A percentile compares a stretch with the other conserved stretches of the same genome.
These are phyloP conservation scores for Metridium senile DNA, from an alignment of 92 coral and sea anemone genomes.

Conservation along the genomic window DNA sequence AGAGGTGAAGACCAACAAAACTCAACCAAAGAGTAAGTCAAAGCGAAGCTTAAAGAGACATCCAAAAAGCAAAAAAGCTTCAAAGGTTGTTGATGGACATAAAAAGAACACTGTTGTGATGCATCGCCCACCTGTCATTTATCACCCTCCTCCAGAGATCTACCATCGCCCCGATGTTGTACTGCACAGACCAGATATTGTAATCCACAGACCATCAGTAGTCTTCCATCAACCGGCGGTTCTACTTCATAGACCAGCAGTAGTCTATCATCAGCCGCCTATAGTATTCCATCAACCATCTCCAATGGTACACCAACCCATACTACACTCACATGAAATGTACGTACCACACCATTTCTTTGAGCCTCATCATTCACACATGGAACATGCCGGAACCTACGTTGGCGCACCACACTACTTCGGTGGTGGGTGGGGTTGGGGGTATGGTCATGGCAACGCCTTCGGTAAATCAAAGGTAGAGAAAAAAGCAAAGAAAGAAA, in stretches of 20 bases:
- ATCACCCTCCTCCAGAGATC: slow-evolving; percentile 96
- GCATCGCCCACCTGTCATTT: slow-evolving; percentile 92
- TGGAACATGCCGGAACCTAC: slow-evolving; percentile 64
- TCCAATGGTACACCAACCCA: slow-evolving; percentile 88
- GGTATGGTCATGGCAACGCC: slow-evolving; percentile 64
- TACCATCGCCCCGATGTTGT: slow-evolving; percentile 84
- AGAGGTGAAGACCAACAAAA: background rate
- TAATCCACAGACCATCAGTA: slow-evolving; percentile 89
- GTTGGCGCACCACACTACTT: slow-evolving; percentile 78
- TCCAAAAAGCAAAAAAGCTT: slow-evolving; percentile 9
- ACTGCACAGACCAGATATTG: slow-evolving; percentile 85
- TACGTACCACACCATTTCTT: slow-evolving; percentile 80
- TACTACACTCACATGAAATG: slow-evolving; percentile 79
- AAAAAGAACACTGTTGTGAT: slow-evolving; percentile 84
- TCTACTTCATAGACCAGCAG: slow-evolving; percentile 83
- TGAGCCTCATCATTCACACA: slow-evolving; percentile 61
- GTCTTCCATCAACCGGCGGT: slow-evolving; percentile 88
- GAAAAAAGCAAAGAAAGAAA: slow-evolving; percentile 18
- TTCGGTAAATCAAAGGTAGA: slow-evolving; percentile 77
- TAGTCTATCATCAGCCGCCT: slow-evolving; percentile 85
- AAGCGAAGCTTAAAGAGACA: slow-evolving; percentile 9
- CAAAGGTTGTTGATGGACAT: slow-evolving; percentile 39
- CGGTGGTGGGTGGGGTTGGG: slow-evolving; percentile 65
- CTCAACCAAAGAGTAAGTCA: slow-evolving; percentile 11
- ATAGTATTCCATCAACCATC: slow-evolving; percentile 91